Base-by-base conservation (phyloP, 2,888 invertebrate species). In the Salpingus planirostris region DNA sequence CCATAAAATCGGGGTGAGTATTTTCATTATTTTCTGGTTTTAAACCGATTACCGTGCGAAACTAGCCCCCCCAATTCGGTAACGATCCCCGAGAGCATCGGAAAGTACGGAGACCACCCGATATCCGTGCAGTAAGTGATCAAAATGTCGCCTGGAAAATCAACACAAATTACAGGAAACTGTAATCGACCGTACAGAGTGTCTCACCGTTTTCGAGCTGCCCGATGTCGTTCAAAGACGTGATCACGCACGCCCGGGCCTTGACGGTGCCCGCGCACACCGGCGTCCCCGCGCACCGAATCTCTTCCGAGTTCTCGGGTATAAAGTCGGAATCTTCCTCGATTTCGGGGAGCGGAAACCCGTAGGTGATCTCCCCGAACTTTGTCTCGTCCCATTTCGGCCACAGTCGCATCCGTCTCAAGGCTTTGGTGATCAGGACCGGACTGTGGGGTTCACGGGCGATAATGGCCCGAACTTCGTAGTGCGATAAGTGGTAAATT, bases 101-200 rank as follows among this genome's bases (percentile, higher is more conserved):
- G 84, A 60, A 88, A 89, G 64, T 86, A 87, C 0, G 87, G 86
- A 2, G 81, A 79, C 88, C 88, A 89, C 1, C 83, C 86, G 43
- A 88, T 80, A 55, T 89, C 88, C 0, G 87, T 87, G 23, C 76
- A 74, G 46, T 71, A 71, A 0, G 87, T 84, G 43, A 89, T 76
- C 43, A 89, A 65, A 40, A 89, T 71, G 52, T 89, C 88, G 1
- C 83, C 83, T 42, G 18, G 5, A 18, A 18, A 18, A 6, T 18
- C n/a, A n/a, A n/a, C n/a, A n/a, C n/a, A n/a, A n/a, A n/a, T n/a
- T n/a, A n/a, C n/a, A n/a, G n/a, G n/a, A n/a, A n/a, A n/a, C n/a
- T n/a, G n/a, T n/a, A n/a, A n/a, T n/a, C n/a, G n/a, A n/a, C n/a
- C n/a, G n/a, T n/a, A n/a, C n/a, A n/a, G n/a, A n/a, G n/a, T 33